These are phyloP conservation scores for Agraylea sexmaculata DNA, from an alignment of 1,140 invertebrate species.

Conservation along the genomic window DNA sequence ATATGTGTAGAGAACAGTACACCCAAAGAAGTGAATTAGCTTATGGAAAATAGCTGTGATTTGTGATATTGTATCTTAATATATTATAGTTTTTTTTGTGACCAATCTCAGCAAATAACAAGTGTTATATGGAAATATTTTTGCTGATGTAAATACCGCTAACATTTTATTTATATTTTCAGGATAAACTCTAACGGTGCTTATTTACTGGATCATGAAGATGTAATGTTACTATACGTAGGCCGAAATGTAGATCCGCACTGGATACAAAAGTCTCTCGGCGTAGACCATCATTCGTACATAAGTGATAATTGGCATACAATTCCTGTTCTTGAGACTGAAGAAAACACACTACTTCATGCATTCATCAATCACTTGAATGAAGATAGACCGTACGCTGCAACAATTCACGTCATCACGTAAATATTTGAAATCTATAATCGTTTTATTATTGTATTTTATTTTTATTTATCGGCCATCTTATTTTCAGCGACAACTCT, in stretches of 20 bases:
- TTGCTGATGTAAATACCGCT: not conserved
- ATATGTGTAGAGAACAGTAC: too few species aligned
- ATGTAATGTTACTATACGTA: constrained; percentile 76
- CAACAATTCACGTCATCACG: constrained; percentile 74
- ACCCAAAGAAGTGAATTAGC: too few species aligned
- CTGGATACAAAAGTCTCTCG: constrained; percentile 57
- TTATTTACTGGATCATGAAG: constrained; percentile 83
- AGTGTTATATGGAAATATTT: constrained; percentile 6
- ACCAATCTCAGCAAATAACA: too few species aligned
- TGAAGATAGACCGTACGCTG: constrained; percentile 67
- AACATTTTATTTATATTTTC: constrained; percentile 14
- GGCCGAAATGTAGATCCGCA: constrained; percentile 65
- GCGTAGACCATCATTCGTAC: constrained; percentile 43
- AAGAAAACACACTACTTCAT: constrained; percentile 62
- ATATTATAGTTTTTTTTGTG: too few species aligned
- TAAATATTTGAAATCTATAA: constrained; percentile 30
- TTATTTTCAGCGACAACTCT: constrained; percentile 72
- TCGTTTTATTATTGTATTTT: not conserved
- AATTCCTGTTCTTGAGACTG: constrained; percentile 67
- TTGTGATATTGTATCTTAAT: too few species aligned
- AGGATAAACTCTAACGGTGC: constrained; percentile 77
- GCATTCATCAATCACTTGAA: constrained; percentile 77
- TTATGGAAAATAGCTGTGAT: too few species aligned
- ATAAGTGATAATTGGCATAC: constrained; percentile 53
- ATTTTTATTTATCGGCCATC: constrained; percentile 5